Evolutionary conservation across 2,113 vertebrate genomes (phyloP).

Genomic region (Andinoacara biseriatus): DNA sequence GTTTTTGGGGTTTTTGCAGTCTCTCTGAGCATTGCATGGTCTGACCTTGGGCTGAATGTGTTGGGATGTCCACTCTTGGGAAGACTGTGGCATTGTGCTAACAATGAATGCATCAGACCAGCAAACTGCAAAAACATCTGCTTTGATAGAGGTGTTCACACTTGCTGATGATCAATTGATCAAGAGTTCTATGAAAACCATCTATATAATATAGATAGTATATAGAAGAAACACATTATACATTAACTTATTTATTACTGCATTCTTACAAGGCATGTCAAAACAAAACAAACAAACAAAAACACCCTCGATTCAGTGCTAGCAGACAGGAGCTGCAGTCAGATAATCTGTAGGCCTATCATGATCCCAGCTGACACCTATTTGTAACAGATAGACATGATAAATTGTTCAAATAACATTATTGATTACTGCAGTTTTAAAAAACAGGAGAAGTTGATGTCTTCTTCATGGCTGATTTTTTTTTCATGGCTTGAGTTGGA

Average conservation of each 20-base stretch:
- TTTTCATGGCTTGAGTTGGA: not conserved
- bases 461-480: not conserved
- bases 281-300: no score
- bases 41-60: not conserved
- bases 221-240: no score
- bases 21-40: not conserved
- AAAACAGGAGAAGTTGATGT: not conserved
- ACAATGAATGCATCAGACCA: not conserved
- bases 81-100: not conserved
- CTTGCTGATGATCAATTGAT: not conserved
- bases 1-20: not conserved
- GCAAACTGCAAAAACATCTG: not conserved
- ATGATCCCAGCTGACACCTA: not conserved
- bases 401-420: not conserved
- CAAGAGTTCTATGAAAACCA: no score
- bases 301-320: no score
- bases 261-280: no score
- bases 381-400: not conserved
- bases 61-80: not conserved
- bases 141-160: not conserved
- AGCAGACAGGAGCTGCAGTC: not conserved
- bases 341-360: not conserved
- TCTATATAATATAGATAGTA: no score
- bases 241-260: no score
- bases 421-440: slow-evolving; percentile 5